Percentiles rank a stretch among this genome's conserved stretches.
These are phyloP conservation scores for Homarus gammarus DNA, from an alignment of 2,888 invertebrate species.

Conservation along the genomic window DNA sequence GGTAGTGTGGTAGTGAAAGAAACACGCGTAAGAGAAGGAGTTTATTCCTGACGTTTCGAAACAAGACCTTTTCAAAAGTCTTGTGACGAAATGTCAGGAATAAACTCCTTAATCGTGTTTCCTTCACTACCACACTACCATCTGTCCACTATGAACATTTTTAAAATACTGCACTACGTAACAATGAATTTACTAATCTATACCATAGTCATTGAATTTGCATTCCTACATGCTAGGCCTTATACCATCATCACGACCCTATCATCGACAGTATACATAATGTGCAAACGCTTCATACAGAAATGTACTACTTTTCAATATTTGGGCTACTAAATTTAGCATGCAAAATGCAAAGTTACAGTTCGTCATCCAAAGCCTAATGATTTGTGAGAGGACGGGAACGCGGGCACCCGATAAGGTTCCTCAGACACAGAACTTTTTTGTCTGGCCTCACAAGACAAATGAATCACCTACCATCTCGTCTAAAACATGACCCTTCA, in stretches of 20 bases:
- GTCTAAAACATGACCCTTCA: not conserved
- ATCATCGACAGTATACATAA: conserved; percentile 49
- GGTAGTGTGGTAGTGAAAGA: too few species aligned
- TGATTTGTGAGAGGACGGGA: not conserved
- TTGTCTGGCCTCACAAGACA: conserved; percentile 7
- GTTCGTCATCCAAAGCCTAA: conserved; percentile 3
- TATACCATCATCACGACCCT: conserved; percentile 33
- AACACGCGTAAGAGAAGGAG: too few species aligned
- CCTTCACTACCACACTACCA: too few species aligned
- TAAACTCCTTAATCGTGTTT: too few species aligned
- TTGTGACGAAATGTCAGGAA: too few species aligned
- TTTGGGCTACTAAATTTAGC: conserved; percentile 47
- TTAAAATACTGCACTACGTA: conserved; percentile 16
- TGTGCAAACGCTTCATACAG: conserved; percentile 61
- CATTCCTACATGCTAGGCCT: conserved; percentile 58
- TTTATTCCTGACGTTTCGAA: too few species aligned
- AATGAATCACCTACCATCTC: conserved; percentile 41
- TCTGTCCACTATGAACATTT: too few species aligned
- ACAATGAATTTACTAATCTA: conserved; percentile 27
- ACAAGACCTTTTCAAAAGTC: too few species aligned
- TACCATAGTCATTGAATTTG: conserved; percentile 35
- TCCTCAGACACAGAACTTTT: not conserved
- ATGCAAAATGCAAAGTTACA: conserved; percentile 72
- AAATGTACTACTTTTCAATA: conserved; percentile 44
- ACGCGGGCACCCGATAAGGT: too few species aligned